These are phyloP conservation scores for Conistra vaccinii DNA, from an alignment of 2,888 invertebrate genomes.

Conservation along the genomic window DNA sequence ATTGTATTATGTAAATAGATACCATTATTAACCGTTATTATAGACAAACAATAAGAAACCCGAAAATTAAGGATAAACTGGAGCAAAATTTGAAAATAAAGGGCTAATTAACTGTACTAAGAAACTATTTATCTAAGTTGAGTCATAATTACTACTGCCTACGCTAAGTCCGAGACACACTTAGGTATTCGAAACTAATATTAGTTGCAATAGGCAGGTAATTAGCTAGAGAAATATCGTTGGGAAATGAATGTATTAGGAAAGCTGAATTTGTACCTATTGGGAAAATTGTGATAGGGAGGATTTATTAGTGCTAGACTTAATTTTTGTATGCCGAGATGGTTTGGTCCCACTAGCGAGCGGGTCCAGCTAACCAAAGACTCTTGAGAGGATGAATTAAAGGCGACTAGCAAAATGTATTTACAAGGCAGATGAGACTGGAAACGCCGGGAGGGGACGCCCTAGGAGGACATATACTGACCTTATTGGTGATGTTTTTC, in stretches of 20 bases:
- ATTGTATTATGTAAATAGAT: neutral
- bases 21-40: neutral
- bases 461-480: no score
- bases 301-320: conserved; percentile 12
- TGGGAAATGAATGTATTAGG: conserved; percentile 25
- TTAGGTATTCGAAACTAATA: conserved; percentile 34
- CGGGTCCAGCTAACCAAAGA: no score
- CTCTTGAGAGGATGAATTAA: no score
- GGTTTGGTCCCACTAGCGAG: no score
- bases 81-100: neutral
- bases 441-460: no score
- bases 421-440: no score
- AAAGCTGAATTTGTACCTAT: conserved; percentile 5
- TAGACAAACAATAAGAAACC: neutral
- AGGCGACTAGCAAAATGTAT: no score
- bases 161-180: conserved; percentile 7
- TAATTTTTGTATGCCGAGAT: no score
- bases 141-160: conserved; percentile 15
- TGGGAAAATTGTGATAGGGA: conserved; percentile 11
- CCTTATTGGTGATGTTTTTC: no score
- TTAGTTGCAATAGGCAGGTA: conserved; percentile 24
- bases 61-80: neutral
- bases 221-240: conserved; percentile 34
- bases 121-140: conserved; percentile 8
- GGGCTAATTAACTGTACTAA: neutral